A percentile compares a stretch with the other conserved stretches of the same genome.
phyloP scores from a whole-genome alignment of 2,113 vertebrate species.

The Sterrhoptilus dennistouni region DNA sequence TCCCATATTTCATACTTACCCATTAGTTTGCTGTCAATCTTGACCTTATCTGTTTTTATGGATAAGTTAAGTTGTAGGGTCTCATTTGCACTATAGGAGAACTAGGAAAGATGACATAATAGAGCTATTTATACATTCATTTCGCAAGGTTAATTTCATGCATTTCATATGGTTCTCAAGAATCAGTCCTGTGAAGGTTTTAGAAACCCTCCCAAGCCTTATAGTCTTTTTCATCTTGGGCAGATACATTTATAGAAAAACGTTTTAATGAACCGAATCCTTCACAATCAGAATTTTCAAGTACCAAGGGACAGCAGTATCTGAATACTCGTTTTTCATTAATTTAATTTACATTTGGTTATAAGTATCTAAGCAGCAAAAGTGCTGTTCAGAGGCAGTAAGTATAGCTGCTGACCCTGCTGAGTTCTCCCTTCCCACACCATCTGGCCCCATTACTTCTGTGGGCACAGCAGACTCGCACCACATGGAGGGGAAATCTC shows the following conservation, averaged over 20 bases:
- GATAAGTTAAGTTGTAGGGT: slow-evolving; percentile 86
- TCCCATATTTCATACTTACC: slow-evolving; percentile 73
- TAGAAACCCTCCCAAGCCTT: not conserved
- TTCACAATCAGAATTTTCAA: slow-evolving; percentile 31
- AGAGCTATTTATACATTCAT: slow-evolving; percentile 5
- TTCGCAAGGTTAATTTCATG: not conserved
- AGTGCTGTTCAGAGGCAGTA: slow-evolving; percentile 2
- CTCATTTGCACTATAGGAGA: slow-evolving; percentile 81
- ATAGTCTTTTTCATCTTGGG: not conserved
- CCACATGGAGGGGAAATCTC: slow-evolving; percentile 18
- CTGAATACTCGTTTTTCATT: not conserved
- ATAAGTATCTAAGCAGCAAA: slow-evolving; percentile 12
- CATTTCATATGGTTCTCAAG: not conserved
- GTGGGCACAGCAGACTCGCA: not conserved
- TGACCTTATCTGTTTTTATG: slow-evolving; percentile 78
- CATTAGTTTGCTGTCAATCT: slow-evolving; percentile 91
- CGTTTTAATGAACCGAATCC: slow-evolving; percentile 49
- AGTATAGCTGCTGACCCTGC: slow-evolving; percentile 35
- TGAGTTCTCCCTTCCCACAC: slow-evolving; percentile 45
- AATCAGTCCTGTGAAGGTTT: not conserved
- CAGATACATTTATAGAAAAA: not conserved
- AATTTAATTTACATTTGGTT: slow-evolving; percentile 46
- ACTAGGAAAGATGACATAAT: slow-evolving; percentile 69
- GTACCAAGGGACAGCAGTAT: not conserved
- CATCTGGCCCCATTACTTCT: slow-evolving; percentile 47